A percentile compares a stretch with the other conserved stretches of the same genome.
phyloP scores from a whole-genome alignment of 2,888 invertebrate genomes.

The Zaprionus lineosus region DNA sequence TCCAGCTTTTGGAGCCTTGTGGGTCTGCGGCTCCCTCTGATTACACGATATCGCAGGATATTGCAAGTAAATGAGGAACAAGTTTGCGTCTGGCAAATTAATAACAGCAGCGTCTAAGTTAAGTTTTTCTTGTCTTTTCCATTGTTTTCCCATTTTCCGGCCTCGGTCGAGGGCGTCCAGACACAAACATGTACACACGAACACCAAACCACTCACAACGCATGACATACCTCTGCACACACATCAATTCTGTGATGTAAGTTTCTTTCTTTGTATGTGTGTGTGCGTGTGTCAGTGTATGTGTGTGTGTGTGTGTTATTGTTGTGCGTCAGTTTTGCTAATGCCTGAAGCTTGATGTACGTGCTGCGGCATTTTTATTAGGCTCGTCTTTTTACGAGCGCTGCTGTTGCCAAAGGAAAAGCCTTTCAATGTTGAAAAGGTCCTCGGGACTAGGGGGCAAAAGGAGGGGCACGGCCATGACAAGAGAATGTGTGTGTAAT shows the following conservation, averaged over 20 bases:
- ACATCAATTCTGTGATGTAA: too few relatives aligned
- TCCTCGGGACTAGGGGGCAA: slow-evolving; percentile 20
- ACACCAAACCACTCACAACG: not conserved
- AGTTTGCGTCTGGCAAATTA: slow-evolving; percentile 69
- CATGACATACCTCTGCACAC: too few relatives aligned
- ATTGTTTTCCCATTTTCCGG: slow-evolving; percentile 17
- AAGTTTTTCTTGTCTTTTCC: slow-evolving; percentile 23
- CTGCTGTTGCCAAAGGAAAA: slow-evolving; percentile 33
- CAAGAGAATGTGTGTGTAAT: too few relatives aligned
- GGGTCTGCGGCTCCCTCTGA: slow-evolving; percentile 21
- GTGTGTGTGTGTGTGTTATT: slow-evolving; percentile 8
- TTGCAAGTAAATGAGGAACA: slow-evolving; percentile 51
- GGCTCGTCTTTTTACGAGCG: slow-evolving; percentile 72
- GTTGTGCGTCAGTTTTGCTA: slow-evolving; percentile 50
- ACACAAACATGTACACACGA: slow-evolving; percentile 18
- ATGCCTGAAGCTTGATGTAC: slow-evolving; percentile 73
- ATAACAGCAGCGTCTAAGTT: slow-evolving; percentile 59
- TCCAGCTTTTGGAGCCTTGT: too few relatives aligned
- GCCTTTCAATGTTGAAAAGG: slow-evolving; percentile 56
- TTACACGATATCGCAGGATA: slow-evolving; percentile 62
- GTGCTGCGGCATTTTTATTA: slow-evolving; percentile 79
- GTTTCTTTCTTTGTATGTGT: too few relatives aligned
- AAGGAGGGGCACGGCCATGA: too few relatives aligned
- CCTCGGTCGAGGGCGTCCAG: slow-evolving; percentile 7
- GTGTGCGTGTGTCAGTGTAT: too few relatives aligned